phyloP scores from a whole-genome alignment of 2,888 invertebrate genomes.

The Thyatira batis region DNA sequence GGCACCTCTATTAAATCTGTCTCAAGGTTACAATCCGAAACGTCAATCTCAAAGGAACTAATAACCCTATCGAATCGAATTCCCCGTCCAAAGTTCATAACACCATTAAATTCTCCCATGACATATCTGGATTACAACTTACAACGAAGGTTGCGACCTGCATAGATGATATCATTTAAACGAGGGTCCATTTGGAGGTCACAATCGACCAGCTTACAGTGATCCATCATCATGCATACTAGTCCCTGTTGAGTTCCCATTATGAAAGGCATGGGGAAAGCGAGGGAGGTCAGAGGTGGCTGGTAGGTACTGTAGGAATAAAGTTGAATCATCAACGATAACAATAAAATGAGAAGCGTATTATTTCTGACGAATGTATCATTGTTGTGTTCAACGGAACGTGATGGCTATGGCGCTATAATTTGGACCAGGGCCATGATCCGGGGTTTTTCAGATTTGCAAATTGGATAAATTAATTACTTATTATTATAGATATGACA shows the following conservation, averaged over 20 bases:
- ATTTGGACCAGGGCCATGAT: slow-evolving; percentile 37
- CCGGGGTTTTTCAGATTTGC: slow-evolving; percentile 9
- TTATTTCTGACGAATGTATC: slow-evolving; percentile 32
- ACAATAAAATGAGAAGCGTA: slow-evolving; percentile 45
- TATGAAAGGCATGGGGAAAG: slow-evolving; percentile 21
- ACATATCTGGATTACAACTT: slow-evolving; percentile 53
- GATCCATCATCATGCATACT: slow-evolving; percentile 27
- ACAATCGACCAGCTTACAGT: slow-evolving; percentile 34
- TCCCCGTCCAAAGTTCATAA: slow-evolving; percentile 33
- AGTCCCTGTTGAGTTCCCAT: slow-evolving; percentile 11
- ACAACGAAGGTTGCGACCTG: slow-evolving; percentile 62
- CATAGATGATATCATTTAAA: slow-evolving; percentile 59
- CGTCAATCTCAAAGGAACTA: slow-evolving; percentile 7
- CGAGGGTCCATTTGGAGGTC: slow-evolving; percentile 42
- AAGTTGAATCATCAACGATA: slow-evolving; percentile 55
- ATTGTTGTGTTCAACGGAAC: slow-evolving; percentile 47
- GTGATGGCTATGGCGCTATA: slow-evolving; percentile 42
- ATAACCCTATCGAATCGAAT: slow-evolving; percentile 54
- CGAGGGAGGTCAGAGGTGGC: slow-evolving; percentile 33
- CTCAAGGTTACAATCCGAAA: background rate
- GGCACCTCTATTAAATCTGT: background rate
- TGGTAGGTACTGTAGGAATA: slow-evolving; percentile 43
- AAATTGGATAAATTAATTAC: background rate
- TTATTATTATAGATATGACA: no score
- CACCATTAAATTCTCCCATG: slow-evolving; percentile 40